Evolutionary conservation across 2,113 vertebrate genomes (phyloP).

Genomic region (Tragelaphus scriptus): DNA sequence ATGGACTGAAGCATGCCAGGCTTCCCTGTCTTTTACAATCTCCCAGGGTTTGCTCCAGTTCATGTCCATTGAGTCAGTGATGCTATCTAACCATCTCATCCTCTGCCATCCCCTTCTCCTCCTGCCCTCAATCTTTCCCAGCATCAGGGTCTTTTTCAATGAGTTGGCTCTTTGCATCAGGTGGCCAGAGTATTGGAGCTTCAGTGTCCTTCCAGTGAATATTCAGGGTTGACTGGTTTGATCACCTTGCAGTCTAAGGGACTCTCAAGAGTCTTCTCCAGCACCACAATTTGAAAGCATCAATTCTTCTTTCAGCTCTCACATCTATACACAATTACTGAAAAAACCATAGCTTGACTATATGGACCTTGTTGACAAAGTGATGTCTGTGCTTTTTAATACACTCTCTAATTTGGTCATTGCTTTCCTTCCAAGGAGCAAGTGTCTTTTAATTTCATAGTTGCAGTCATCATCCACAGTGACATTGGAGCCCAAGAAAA

Average conservation of each 20-base stretch:
- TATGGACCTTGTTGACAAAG: not conserved
- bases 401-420: not conserved
- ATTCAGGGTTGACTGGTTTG: not conserved
- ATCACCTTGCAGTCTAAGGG: not conserved
- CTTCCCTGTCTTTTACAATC: not conserved
- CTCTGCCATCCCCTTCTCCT: not conserved
- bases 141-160: not conserved
- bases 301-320: not conserved
- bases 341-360: not conserved
- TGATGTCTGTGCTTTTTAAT: not conserved
- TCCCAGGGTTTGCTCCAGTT: not conserved
- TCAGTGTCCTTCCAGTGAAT: not conserved
- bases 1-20: not conserved
- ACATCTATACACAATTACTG: not conserved
- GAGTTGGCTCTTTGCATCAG: not conserved
- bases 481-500: not conserved
- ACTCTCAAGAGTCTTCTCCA: not conserved
- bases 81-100: not conserved
- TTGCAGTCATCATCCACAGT: not conserved
- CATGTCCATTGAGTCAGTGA: not conserved
- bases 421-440: not conserved
- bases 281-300: not conserved
- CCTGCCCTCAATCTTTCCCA: not conserved
- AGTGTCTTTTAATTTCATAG: not conserved
- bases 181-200: not conserved